Percentiles rank a stretch among this genome's conserved stretches.
Conservation (phyloP, 2,888 invertebrate species). For the Lasioglossum calceatum region DNA sequence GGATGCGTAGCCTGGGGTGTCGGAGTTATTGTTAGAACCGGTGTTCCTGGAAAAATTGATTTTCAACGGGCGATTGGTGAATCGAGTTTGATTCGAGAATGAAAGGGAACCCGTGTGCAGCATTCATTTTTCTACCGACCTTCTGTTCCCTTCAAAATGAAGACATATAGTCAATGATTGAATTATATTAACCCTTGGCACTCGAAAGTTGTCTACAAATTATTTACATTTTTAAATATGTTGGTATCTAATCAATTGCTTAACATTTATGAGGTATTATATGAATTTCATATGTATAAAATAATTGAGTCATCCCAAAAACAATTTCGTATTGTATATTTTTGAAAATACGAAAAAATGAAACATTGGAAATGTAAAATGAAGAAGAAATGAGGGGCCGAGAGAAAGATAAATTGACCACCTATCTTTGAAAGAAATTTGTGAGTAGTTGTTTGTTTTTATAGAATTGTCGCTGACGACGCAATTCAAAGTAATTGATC, state of each 20-base stretch:
- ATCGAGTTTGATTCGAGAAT: not conserved
- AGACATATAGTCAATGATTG: too few species aligned
- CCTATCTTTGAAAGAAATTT: not conserved
- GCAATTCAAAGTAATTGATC: not conserved
- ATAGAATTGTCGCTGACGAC: not conserved
- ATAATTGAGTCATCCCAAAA: too few species aligned
- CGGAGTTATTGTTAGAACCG: constrained; percentile 12
- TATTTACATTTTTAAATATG: too few species aligned
- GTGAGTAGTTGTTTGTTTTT: not conserved
- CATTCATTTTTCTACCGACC: not conserved
- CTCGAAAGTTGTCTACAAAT: too few species aligned
- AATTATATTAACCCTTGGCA: too few species aligned
- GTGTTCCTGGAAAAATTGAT: constrained; percentile 3
- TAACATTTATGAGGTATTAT: too few species aligned
- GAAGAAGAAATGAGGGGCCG: not conserved
- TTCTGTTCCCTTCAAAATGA: not conserved
- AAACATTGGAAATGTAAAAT: too few species aligned
- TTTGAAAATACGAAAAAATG: not conserved
- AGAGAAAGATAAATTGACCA: too few species aligned
- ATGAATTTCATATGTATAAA: too few species aligned
- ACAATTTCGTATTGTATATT: too few species aligned
- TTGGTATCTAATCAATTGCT: too few species aligned
- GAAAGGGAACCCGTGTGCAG: not conserved
- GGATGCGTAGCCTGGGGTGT: not conserved
- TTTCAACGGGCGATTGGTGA: not conserved